phyloP scores from a whole-genome alignment of 2,797 vertebrate genomes.

The Lemur catta region DNA sequence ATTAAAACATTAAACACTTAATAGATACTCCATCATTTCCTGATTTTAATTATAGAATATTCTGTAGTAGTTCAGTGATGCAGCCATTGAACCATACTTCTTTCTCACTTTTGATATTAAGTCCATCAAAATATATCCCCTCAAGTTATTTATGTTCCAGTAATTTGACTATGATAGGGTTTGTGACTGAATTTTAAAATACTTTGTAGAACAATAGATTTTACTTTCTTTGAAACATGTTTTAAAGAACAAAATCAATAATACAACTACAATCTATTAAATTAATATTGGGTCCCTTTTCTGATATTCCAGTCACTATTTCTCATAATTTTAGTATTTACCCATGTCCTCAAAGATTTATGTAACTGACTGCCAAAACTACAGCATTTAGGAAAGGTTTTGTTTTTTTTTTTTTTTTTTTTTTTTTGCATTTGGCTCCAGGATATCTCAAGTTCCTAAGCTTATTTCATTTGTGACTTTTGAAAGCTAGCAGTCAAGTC shows the following conservation, averaged over 20 bases:
- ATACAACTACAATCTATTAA: constrained; percentile 42
- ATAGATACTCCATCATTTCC: neutral
- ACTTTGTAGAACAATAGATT: constrained; percentile 54
- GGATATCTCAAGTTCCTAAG: constrained; percentile 48
- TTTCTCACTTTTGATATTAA: neutral
- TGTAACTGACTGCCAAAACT: constrained; percentile 42
- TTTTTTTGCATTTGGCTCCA: constrained; percentile 39
- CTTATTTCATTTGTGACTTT: constrained; percentile 75
- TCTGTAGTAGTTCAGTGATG: neutral
- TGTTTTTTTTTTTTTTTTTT: neutral
- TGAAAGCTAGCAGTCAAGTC: constrained; percentile 77
- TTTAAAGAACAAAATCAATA: constrained; percentile 65
- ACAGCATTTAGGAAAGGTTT: constrained; percentile 33
- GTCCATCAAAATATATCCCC: neutral
- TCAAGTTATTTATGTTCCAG: neutral
- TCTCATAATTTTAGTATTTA: constrained; percentile 52
- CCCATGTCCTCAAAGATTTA: neutral
- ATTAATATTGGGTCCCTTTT: constrained; percentile 62
- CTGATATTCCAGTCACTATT: constrained; percentile 53
- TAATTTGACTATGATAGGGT: neutral
- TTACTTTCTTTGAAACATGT: constrained; percentile 62
- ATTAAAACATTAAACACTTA: neutral
- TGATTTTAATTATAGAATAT: neutral
- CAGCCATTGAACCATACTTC: neutral
- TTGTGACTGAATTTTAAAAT: constrained; percentile 60